These are phyloP conservation scores for Oxyruncus cristatus DNA, from an alignment of 2,113 vertebrate species.

Conservation along the genomic window DNA sequence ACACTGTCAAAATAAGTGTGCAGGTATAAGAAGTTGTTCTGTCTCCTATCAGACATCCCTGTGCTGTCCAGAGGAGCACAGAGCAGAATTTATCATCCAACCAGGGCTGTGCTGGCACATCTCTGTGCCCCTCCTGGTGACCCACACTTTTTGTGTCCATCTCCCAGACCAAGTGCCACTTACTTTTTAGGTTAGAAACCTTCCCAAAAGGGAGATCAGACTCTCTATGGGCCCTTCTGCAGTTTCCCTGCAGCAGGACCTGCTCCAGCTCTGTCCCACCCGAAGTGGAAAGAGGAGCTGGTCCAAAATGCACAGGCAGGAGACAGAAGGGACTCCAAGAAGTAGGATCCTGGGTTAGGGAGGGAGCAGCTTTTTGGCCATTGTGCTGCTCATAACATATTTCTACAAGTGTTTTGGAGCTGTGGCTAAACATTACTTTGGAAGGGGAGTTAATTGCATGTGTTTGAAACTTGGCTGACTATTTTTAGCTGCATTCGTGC, in stretches of 20 bases:
- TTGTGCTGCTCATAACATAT: rapidly evolving
- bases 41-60: neutral
- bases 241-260: neutral
- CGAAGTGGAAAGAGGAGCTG: neutral
- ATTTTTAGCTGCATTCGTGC: neutral
- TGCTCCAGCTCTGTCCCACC: neutral
- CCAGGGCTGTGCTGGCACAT: neutral
- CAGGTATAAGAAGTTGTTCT: neutral
- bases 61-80: neutral
- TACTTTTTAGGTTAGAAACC: neutral
- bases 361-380: neutral
- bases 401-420: neutral
- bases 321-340: neutral
- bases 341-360: neutral
- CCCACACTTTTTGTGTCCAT: rapidly evolving
- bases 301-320: neutral
- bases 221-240: neutral
- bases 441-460: neutral
- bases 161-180: neutral
- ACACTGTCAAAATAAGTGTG: neutral
- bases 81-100: neutral
- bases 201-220: rapidly evolving
- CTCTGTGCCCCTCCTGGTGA: neutral
- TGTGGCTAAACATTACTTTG: neutral
- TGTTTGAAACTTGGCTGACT: neutral